Evolutionary conservation across 2,113 vertebrate genomes (phyloP), one percentile per base, ranked within the genome.

Genomic region (Chlorodrepanis virens): DNA sequence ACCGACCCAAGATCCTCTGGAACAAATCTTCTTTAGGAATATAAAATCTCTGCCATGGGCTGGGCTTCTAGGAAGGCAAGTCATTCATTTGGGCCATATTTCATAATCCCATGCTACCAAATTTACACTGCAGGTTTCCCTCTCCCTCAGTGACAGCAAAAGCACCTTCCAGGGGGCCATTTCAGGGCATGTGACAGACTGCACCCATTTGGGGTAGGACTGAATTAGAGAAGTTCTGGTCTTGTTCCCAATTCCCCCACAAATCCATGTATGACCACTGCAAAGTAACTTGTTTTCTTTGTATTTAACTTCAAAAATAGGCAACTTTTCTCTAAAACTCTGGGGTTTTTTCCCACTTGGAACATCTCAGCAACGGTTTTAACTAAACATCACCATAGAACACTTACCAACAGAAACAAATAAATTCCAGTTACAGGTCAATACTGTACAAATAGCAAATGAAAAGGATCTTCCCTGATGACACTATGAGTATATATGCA

Each of bases 111-210:
- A 12, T n/a, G 29, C 31, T 49, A 35, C 35, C 60, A 88, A 67
- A 88, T 6, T 77, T 27, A 19, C 0, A 0, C 28, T 50, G n/a
- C 8, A 8, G 23, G 31, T 79, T 59, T 4, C 9, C 33, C 29
- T 15, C 11, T 61, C 54, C 42, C 27, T 87, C 42, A 52, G 16
- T 9, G 22, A 12, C 63, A 76, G 16, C 2, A 5, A 61, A 82
- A 59, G 5, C 39, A 85, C 18, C 24, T 74, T 70, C 24, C 47
- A 74, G 31, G 72, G 31, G 18, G 12, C 16, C 76, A 3, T 8
- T 42, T 42, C 45, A 61, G 65, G 53, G 28, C 10, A 9, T 1
- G 5, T 13, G 49, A 56, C 11, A 9, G 1, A 7, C 4, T 20
- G 31, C 18, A 61, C 4, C 35, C 23, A 50, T 60, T 74, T 42